Evolutionary conservation across 2,797 vertebrate genomes (phyloP), one percentile per base, ranked within the genome.

Genomic region (Crocodylus rhombifer): DNA sequence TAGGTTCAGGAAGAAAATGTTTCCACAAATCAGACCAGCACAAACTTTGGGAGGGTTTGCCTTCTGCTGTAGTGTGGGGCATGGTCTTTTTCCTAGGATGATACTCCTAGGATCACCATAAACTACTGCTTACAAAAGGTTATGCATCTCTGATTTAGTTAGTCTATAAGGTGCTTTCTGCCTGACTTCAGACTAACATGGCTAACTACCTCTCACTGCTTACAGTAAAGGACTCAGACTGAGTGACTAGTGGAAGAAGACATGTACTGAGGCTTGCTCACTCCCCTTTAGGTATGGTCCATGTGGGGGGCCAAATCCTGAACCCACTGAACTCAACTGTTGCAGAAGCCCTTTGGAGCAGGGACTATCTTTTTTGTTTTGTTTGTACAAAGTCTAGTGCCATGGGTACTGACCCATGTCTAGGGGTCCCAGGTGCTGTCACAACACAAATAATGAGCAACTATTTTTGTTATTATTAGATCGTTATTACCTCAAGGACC

Each of bases 221-320:
- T 20, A 2, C 0, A 13, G 25, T 25, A 16, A 6, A 30, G 6
- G 5, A 83, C 14, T 12, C 65, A 16, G 5, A 4, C 18, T 0
- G 2, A 0, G 0, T 57, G 57, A 86, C 36, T n/a, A 78, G 82
- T 73, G 26, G 30, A 33, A 60, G 61, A 55, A 28, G n/a, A 83
- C n/a, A 36, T 13, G 63, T 2, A 73, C 23, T 20, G 23, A 23
- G 3, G 0, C 56, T 20, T 9, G 16, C 18, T 2, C 23, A 76
- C 42, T 0, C 0, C 0, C 1, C 77, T 89, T 36, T 62, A 64
- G 56, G 11, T 26, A 58, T 20, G 36, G 12, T 58, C 30, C 6
- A 14, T 25, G 58, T 16, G 26, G 11, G 33, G 61, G 76, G 58
- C 36, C 76, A 78, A 62, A 78, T 25, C 76, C 23, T 78, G 15